Evolutionary conservation across 2,888 invertebrate genomes (phyloP).

Genomic region (Encarsia formosa): DNA sequence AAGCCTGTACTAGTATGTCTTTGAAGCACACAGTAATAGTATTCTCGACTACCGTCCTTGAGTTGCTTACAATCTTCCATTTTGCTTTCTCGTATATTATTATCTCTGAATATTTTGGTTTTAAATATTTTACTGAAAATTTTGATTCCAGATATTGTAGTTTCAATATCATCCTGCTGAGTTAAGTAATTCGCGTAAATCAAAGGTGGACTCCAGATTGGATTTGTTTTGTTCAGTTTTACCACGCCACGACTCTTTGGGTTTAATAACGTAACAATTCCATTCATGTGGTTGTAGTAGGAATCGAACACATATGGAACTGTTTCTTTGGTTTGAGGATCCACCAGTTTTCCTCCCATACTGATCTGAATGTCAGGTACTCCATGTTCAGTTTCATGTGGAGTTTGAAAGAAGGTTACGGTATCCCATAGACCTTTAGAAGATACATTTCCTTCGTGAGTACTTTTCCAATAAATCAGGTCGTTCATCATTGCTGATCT

Average conservation of each 20-base stretch:
- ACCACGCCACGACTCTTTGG: slow-evolving; percentile 64
- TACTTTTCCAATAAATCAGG: slow-evolving; percentile 3
- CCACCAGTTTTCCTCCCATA: background rate
- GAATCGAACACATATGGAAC: slow-evolving; percentile 58
- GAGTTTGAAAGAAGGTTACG: background rate
- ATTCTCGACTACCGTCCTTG: background rate
- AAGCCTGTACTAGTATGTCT: background rate
- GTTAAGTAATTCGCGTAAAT: slow-evolving; percentile 63
- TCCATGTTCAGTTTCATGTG: background rate
- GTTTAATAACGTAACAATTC: slow-evolving; percentile 59
- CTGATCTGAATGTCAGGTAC: background rate
- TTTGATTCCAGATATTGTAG: background rate
- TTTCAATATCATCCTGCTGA: background rate
- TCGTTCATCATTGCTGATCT: slow-evolving; percentile 56
- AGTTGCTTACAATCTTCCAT: slow-evolving; percentile 50
- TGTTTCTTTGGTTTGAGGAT: background rate
- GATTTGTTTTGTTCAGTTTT: slow-evolving; percentile 65
- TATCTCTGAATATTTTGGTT: slow-evolving; percentile 4
- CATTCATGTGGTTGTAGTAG: slow-evolving; percentile 60
- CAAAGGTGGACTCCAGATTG: slow-evolving; percentile 65
- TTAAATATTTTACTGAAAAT: slow-evolving; percentile 1
- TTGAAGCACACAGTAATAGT: slow-evolving; percentile 15
- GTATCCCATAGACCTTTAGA: background rate
- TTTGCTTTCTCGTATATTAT: slow-evolving; percentile 54
- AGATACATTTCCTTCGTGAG: slow-evolving; percentile 3